Conservation (phyloP, 2,113 vertebrate genomes). For the Monopterus albus region DNA sequence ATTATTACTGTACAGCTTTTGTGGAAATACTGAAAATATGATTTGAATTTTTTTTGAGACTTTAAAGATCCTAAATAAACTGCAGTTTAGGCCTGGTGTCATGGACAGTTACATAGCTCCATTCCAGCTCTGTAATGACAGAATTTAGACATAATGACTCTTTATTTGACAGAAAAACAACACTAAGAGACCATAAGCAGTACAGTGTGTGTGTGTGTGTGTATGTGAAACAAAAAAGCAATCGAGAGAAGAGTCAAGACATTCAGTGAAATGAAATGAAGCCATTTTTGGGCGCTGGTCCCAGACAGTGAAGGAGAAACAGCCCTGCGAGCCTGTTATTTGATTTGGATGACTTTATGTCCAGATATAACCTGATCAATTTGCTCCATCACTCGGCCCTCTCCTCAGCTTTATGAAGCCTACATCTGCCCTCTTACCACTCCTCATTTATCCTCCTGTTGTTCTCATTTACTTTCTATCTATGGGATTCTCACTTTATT, state of each 20-base stretch:
- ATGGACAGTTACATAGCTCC: neutral
- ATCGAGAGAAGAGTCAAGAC: slow-evolving; percentile 7
- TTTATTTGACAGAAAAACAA: neutral
- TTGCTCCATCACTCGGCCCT: slow-evolving; percentile 8
- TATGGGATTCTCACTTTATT: slow-evolving; percentile 6
- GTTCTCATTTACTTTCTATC: neutral
- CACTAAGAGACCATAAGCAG: neutral
- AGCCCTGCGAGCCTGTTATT: slow-evolving; percentile 30
- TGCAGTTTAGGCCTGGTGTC: neutral
- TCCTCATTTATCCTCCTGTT: neutral
- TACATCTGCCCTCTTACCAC: slow-evolving; percentile 19
- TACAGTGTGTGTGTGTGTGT: neutral
- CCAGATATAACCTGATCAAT: slow-evolving; percentile 47
- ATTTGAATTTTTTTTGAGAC: too few species aligned
- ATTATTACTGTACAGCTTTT: too few species aligned
- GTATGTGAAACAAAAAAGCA: neutral
- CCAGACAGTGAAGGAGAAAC: slow-evolving; percentile 39
- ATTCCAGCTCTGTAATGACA: slow-evolving; percentile 13
- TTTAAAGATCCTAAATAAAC: too few species aligned
- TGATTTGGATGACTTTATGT: slow-evolving; percentile 39
- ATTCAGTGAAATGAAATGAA: slow-evolving; percentile 50
- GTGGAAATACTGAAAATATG: too few species aligned
- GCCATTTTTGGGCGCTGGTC: slow-evolving; percentile 20
- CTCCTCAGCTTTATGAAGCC: slow-evolving; percentile 24
- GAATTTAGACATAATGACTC: neutral